A percentile compares a stretch with the other conserved stretches of the same genome.
Conservation (phyloP, 1,140 invertebrate genomes). For the Euschistus heros region DNA sequence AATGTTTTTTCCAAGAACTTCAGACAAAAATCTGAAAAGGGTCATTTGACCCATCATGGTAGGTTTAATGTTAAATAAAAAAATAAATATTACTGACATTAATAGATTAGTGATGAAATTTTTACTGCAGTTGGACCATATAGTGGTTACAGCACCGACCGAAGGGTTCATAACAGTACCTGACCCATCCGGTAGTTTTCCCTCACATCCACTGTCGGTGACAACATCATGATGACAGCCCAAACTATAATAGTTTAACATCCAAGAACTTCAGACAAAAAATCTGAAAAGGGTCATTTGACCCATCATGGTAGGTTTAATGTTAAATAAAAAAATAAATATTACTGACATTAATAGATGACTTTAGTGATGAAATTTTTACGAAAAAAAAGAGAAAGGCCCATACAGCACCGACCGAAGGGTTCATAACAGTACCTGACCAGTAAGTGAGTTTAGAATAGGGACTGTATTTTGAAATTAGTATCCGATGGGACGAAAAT, state of each 20-base stretch:
- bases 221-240: constrained; percentile 4
- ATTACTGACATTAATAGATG: constrained; percentile 42
- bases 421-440: constrained; percentile 46
- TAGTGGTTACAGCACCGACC: constrained; percentile 44
- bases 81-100: constrained; percentile 41
- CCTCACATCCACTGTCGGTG: constrained; percentile 2
- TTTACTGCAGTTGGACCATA: constrained; percentile 55
- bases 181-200: constrained; percentile 1
- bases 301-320: too few species aligned
- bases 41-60: too few species aligned
- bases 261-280: too few species aligned
- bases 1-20: too few species aligned
- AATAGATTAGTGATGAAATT: constrained; percentile 47
- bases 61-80: too few species aligned
- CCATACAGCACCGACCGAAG: constrained; percentile 51
- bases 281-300: too few species aligned
- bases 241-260: background rate
- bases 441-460: too few species aligned
- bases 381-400: constrained; percentile 55
- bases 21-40: too few species aligned
- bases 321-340: too few species aligned
- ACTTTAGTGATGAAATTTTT: constrained; percentile 48
- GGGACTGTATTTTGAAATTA: too few species aligned
- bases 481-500: too few species aligned
- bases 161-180: constrained; percentile 51